Percentiles rank a stretch among this genome's conserved stretches.
These are phyloP conservation scores for Boulengeromyrus knoepffleri DNA, from an alignment of 2,113 vertebrate genomes.

Conservation along the genomic window DNA sequence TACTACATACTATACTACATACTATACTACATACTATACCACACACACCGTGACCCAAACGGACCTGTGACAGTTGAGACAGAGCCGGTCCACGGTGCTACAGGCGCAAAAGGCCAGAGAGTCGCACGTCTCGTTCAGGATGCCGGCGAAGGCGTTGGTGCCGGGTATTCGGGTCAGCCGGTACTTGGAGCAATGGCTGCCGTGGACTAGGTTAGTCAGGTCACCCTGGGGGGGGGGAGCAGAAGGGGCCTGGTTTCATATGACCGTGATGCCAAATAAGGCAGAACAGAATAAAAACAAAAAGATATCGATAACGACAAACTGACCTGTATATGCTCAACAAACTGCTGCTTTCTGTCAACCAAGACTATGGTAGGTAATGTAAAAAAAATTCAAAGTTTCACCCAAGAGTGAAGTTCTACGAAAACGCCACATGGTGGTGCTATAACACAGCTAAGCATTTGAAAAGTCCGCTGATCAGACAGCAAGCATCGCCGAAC, in stretches of 20 bases:
- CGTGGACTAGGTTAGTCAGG: conserved; percentile 92
- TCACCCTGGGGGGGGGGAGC: conserved; percentile 69
- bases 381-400: neutral
- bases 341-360: neutral
- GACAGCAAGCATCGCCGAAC: neutral
- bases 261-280: neutral
- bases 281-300: neutral
- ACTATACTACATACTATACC: neutral
- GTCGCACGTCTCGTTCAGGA: conserved; percentile 95
- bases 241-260: neutral
- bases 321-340: neutral
- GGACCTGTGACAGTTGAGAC: conserved; percentile 97
- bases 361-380: neutral
- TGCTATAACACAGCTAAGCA: neutral
- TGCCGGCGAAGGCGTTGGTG: conserved; percentile 92
- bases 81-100: conserved; percentile 95
- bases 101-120: conserved; percentile 95
- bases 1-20: no score
- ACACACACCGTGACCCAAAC: neutral
- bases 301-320: neutral
- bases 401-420: neutral
- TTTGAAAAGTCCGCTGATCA: neutral
- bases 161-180: conserved; percentile 85
- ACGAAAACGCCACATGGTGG: conserved; percentile 3
- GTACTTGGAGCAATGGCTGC: conserved; percentile 96